These are phyloP conservation scores for Thunnus maccoyii DNA, from an alignment of 2,113 vertebrate genomes.

Conservation along the genomic window DNA sequence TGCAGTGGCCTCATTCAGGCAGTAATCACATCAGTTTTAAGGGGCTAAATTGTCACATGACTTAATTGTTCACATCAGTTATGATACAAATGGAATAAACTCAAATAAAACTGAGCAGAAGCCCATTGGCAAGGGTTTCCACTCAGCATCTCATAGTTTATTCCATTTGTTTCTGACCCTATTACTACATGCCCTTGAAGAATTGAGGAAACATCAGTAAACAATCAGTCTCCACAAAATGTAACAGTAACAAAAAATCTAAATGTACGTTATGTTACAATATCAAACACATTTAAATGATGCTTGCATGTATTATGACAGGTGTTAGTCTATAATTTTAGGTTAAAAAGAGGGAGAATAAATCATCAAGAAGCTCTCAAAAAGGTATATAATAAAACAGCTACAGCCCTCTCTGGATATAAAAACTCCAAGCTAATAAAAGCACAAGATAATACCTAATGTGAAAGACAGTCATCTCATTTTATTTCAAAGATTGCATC, in stretches of 20 bases:
- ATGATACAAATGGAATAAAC: no score
- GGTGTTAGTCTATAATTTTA: conserved; percentile 3
- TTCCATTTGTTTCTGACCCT: neutral
- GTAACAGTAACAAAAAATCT: neutral
- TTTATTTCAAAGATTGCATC: conserved; percentile 26
- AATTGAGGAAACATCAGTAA: neutral
- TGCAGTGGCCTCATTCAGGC: no score
- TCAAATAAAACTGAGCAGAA: no score
- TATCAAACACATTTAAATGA: neutral
- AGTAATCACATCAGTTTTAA: neutral
- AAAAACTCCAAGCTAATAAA: conserved; percentile 23
- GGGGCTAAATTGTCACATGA: no score
- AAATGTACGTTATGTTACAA: neutral
- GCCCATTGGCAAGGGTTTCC: no score
- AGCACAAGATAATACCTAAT: neutral
- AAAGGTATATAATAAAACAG: conserved; percentile 2
- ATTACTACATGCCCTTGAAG: neutral
- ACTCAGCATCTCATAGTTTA: neutral
- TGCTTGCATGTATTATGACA: neutral
- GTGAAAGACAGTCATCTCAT: conserved; percentile 20
- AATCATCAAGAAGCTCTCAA: neutral
- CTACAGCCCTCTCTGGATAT: conserved; percentile 1
- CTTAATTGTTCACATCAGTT: no score
- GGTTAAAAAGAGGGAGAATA: conserved; percentile 7
- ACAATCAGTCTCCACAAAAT: neutral